A percentile compares a stretch with the other conserved stretches of the same genome.
Conservation (phyloP, 2,797 vertebrate genomes). For the Coregonus suidteri region DNA sequence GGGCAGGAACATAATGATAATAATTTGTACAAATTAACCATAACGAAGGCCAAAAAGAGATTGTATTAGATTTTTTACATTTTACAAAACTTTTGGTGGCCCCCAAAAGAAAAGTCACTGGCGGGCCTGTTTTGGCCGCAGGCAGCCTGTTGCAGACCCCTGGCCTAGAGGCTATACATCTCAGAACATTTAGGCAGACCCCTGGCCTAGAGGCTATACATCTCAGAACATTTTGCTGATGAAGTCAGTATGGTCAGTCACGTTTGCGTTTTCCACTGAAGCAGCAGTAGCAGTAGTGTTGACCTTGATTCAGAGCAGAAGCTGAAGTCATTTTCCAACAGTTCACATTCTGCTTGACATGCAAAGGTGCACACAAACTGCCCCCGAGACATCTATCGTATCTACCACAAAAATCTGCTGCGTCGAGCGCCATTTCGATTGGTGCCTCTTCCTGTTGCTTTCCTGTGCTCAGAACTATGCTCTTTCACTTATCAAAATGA, state of each 20-base stretch:
- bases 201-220: too few relatives aligned
- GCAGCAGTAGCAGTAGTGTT: background rate
- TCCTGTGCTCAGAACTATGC: background rate
- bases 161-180: too few relatives aligned
- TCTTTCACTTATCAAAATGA: background rate
- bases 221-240: background rate
- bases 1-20: too few relatives aligned
- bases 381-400: background rate
- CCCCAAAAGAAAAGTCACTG: too few relatives aligned
- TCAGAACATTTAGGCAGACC: background rate
- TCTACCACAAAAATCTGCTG: slow-evolving; percentile 12
- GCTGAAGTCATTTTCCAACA: slow-evolving; percentile 28
- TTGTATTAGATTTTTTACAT: too few relatives aligned
- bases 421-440: background rate
- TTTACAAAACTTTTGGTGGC: too few relatives aligned
- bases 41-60: too few relatives aligned
- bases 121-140: too few relatives aligned
- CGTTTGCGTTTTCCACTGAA: slow-evolving; percentile 9
- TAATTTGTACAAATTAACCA: too few relatives aligned
- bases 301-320: slow-evolving; percentile 15
- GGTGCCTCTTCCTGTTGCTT: slow-evolving; percentile 3
- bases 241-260: background rate
- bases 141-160: too few relatives aligned
- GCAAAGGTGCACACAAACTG: background rate
- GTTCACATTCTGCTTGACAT: background rate